Evolutionary conservation across 2,888 invertebrate genomes (phyloP).

Genomic region (Rhogogaster chlorosoma): DNA sequence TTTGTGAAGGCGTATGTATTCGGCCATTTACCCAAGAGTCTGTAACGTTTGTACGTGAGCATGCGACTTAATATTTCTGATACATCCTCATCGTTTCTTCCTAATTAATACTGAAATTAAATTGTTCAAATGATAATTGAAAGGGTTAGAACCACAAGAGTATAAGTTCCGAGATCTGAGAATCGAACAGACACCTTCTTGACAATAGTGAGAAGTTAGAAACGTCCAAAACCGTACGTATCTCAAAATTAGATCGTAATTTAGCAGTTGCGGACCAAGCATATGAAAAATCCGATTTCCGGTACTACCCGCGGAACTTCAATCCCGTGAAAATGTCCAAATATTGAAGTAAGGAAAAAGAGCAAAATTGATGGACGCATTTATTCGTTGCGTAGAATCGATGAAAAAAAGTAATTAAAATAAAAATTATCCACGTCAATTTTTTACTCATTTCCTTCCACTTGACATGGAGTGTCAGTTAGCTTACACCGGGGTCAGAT

Average conservation of each 20-base stretch:
- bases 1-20: slow-evolving; percentile 89
- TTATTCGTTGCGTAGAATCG: no score
- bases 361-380: no score
- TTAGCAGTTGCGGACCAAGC: not conserved
- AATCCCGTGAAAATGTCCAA: no score
- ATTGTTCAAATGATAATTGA: not conserved
- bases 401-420: no score
- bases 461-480: not conserved
- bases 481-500: slow-evolving; percentile 68
- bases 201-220: not conserved
- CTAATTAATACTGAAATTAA: not conserved
- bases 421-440: no score
- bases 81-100: not conserved
- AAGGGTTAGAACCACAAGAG: no score
- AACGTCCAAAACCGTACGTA: no score
- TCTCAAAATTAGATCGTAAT: not conserved
- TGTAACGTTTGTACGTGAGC: slow-evolving; percentile 66
- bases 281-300: no score
- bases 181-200: not conserved
- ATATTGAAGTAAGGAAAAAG: no score
- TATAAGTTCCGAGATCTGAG: no score
- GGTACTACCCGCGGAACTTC: no score
- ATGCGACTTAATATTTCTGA: not conserved
- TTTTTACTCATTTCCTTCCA: no score
- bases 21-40: slow-evolving; percentile 81